These are phyloP conservation scores for Laodelphax striatellus DNA, from an alignment of 1,140 invertebrate genomes.

Conservation along the genomic window DNA sequence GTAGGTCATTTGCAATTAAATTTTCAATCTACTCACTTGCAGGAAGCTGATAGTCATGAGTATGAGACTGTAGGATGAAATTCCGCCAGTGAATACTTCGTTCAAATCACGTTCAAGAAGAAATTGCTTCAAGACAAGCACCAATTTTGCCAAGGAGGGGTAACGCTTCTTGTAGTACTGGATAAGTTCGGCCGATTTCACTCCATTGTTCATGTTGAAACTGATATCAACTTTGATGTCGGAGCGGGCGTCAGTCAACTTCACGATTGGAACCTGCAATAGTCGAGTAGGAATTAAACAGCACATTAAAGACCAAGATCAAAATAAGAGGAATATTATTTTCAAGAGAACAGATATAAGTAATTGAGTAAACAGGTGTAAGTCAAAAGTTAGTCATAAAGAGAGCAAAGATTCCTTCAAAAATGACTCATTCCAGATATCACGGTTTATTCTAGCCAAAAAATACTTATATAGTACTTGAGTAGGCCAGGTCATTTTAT, in stretches of 20 bases:
- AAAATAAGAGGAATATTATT: too few species aligned
- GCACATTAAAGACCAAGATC: neutral
- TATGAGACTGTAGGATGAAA: conserved; percentile 96
- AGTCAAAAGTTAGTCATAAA: too few species aligned
- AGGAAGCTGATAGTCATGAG: conserved; percentile 97
- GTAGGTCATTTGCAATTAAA: too few species aligned
- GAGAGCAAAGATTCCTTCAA: too few species aligned
- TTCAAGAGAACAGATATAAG: too few species aligned
- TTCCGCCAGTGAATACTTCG: conserved; percentile 98
- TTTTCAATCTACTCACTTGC: conserved; percentile 45
- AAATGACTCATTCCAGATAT: too few species aligned
- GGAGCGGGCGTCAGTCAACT: conserved; percentile 88
- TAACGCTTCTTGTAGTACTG: conserved; percentile 69
- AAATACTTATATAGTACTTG: too few species aligned
- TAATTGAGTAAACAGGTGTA: too few species aligned
- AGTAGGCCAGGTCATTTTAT: too few species aligned
- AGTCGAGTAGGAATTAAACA: neutral
- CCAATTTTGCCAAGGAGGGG: conserved; percentile 82
- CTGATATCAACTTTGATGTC: conserved; percentile 95
- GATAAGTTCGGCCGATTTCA: conserved; percentile 90
- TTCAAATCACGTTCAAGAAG: conserved; percentile 93
- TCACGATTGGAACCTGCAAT: conserved; percentile 81
- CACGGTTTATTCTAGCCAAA: too few species aligned
- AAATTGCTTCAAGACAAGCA: conserved; percentile 96
- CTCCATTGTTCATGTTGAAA: conserved; percentile 94